Base-by-base conservation (phyloP, 2,797 vertebrate species). In the Silurus aristotelis region DNA sequence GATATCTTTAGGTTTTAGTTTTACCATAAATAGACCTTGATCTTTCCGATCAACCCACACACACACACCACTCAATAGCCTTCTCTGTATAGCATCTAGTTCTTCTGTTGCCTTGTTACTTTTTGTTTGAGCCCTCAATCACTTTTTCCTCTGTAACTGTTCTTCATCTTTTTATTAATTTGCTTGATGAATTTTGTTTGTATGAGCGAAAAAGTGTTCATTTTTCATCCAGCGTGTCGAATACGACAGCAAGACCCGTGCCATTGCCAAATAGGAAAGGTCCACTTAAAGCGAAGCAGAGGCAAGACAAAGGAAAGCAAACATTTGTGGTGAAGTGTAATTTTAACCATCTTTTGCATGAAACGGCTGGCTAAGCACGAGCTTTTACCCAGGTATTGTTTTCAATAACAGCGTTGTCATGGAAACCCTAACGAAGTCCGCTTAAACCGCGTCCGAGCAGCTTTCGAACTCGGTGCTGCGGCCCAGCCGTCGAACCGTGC, bases 401-500 rank as follows among this genome's bases (percentile, higher is more conserved):
- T 96, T 96, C 93, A 95, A 91, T 94, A 96, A 95, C 95, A 95
- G 85, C 92, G 94, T 95, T 93, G 91, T 93, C 94, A 94, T 95
- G 93, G 96, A 93, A 95, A 94, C 92, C 87, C 87, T 85, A 91
- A 89, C n/a, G 85, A 86, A 85, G 71, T 73, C 70, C 75, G 78
- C 81, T 88, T 81, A 48, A 58, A 78, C 70, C 73, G 38, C 58
- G 73, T 81, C 76, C 63, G 72, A 10, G 10, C 73, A 64, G 38
- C 46, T 80, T 85, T 82, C 20, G 19, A 12, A 63, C n/a, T 48
- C 78, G 31, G 76, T 20, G 48, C 46, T 76, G n/a, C 68, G 73
- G 73, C 87, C 82, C 82, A 86, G 82, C 87, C 84, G 68, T 43
- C 76, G 9, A 86, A 64, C 84, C 85, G 31, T 55, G 55, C 60